Evolutionary conservation across 2,113 vertebrate species (phyloP).

Genomic region (Dryoscopus gambensis): DNA sequence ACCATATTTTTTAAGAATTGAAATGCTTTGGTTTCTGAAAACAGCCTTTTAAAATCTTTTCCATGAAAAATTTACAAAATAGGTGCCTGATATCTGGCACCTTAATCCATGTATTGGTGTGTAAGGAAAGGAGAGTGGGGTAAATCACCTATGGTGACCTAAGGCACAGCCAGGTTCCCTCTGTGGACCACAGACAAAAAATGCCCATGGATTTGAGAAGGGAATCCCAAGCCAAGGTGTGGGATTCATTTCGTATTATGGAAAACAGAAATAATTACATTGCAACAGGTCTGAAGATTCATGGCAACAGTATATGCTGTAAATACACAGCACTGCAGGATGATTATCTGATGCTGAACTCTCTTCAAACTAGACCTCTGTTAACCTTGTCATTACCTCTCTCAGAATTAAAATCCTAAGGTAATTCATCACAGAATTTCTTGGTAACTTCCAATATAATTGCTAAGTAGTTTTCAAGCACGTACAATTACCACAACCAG

Average conservation of each 20-base stretch:
- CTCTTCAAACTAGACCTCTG: neutral
- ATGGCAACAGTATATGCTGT: neutral
- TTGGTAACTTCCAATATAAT: constrained; percentile 27
- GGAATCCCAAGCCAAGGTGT: neutral
- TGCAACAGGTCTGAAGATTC: constrained; percentile 8
- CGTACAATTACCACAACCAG: neutral
- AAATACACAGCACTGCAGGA: neutral
- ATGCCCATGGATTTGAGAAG: neutral
- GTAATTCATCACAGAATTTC: constrained; percentile 23
- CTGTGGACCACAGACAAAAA: neutral
- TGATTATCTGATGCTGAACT: constrained; percentile 3
- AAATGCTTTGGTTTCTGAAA: neutral
- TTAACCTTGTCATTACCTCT: constrained; percentile 27
- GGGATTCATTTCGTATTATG: neutral
- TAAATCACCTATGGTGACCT: neutral
- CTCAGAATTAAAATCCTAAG: neutral
- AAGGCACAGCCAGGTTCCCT: neutral
- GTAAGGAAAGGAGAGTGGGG: neutral
- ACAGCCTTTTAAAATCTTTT: neutral
- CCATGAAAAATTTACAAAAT: neutral
- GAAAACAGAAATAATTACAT: neutral
- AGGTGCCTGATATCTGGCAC: neutral
- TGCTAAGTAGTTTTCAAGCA: neutral
- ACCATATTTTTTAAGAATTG: neutral
- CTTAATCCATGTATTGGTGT: neutral